Conservation (phyloP, 2,797 vertebrate genomes). For the Craterocephalus amniculus region DNA sequence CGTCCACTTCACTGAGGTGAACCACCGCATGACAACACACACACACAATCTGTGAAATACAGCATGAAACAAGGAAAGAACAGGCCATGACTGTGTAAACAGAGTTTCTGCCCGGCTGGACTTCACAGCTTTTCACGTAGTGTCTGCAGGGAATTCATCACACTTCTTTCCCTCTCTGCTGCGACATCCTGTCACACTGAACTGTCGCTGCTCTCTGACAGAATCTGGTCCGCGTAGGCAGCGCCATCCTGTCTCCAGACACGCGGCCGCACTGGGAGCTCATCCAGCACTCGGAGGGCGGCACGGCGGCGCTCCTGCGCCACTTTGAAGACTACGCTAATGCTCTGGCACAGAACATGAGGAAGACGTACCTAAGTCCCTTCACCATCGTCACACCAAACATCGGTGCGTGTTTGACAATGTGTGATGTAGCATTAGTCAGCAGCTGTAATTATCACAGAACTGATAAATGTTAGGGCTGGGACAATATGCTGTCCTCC, state of each 20-base stretch:
- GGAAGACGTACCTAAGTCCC: conserved; percentile 95
- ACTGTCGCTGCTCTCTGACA: conserved; percentile 64
- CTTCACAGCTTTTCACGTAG: conserved; percentile 14
- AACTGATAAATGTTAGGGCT: no score
- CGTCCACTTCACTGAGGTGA: conserved; percentile 94
- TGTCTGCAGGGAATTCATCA: conserved; percentile 28
- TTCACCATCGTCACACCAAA: conserved; percentile 97
- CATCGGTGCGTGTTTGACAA: conserved; percentile 84
- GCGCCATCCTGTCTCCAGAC: conserved; percentile 87
- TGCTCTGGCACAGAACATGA: conserved; percentile 95
- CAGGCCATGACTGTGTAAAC: background rate
- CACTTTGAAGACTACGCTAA: conserved; percentile 93
- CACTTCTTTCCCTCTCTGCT: conserved; percentile 30
- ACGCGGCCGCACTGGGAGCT: conserved; percentile 92
- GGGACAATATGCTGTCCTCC: no score
- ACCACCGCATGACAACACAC: background rate
- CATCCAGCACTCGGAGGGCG: conserved; percentile 93
- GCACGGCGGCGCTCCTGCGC: conserved; percentile 89
- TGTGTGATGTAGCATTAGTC: background rate
- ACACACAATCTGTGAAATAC: background rate
- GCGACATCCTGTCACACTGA: conserved; percentile 40
- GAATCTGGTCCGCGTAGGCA: conserved; percentile 94
- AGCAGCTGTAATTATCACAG: background rate
- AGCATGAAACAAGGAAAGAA: background rate
- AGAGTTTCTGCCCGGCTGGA: conserved; percentile 14